Conservation (phyloP, 2,113 vertebrate species). For the Eleginops maclovinus region DNA sequence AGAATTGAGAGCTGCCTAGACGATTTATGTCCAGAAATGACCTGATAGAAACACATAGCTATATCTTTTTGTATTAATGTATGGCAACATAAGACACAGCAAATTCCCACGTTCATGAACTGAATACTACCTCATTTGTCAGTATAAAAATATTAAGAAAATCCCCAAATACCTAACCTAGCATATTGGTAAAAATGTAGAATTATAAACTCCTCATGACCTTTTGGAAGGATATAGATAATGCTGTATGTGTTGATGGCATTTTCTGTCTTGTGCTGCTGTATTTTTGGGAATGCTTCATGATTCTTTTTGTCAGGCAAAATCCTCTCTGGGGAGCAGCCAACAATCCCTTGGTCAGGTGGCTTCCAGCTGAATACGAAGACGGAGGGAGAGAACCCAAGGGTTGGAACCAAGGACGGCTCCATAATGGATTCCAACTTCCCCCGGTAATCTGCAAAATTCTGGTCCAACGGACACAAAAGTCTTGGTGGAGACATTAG, state of each 20-base stretch:
- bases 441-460: slow-evolving; percentile 85
- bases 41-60: too few species aligned
- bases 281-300: slow-evolving; percentile 50
- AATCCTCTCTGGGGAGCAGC: slow-evolving; percentile 93
- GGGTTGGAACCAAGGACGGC: slow-evolving; percentile 89
- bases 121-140: neutral
- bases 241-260: slow-evolving; percentile 1
- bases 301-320: slow-evolving; percentile 81
- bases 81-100: neutral
- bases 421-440: slow-evolving; percentile 87
- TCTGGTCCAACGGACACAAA: slow-evolving; percentile 31
- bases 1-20: too few species aligned
- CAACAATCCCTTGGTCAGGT: slow-evolving; percentile 88
- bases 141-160: neutral
- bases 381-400: slow-evolving; percentile 90
- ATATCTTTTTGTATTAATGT: too few species aligned
- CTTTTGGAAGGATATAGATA: slow-evolving; percentile 28
- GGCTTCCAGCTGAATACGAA: slow-evolving; percentile 94
- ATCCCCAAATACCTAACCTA: neutral
- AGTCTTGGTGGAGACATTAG: slow-evolving; percentile 51
- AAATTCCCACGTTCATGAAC: neutral
- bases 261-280: slow-evolving; percentile 17
- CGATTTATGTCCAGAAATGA: too few species aligned
- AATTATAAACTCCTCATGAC: slow-evolving; percentile 7
- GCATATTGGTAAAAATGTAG: neutral